Evolutionary conservation across 2,888 invertebrate genomes (phyloP).

Genomic region (Brenthis hecate): DNA sequence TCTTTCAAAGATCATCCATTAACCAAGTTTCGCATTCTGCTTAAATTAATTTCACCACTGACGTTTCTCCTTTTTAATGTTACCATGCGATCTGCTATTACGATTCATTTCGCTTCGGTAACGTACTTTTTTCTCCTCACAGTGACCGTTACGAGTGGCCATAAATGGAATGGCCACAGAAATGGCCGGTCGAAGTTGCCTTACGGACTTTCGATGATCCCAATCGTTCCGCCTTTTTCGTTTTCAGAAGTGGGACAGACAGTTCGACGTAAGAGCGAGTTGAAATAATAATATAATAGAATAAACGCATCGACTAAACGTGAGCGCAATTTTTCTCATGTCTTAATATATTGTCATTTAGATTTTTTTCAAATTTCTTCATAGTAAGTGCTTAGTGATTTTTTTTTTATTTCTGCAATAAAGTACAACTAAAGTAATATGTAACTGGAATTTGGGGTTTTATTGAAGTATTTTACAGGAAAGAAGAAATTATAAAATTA

Average conservation of each 20-base stretch:
- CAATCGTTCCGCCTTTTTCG: constrained; percentile 46
- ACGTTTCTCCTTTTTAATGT: constrained; percentile 55
- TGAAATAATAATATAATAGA: constrained; percentile 49
- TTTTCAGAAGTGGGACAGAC: constrained; percentile 47
- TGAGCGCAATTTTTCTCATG: constrained; percentile 34
- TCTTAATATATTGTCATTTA: constrained; percentile 16
- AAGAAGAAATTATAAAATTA: neutral
- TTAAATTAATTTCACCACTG: constrained; percentile 38
- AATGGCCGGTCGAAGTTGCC: constrained; percentile 59
- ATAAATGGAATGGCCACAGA: constrained; percentile 63
- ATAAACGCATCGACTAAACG: constrained; percentile 40
- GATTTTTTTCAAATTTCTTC: constrained; percentile 13
- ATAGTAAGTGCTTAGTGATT: neutral
- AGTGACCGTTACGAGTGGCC: constrained; percentile 59
- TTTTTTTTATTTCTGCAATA: constrained; percentile 6
- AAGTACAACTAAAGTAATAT: neutral
- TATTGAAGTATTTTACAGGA: too few species aligned
- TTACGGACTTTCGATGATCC: constrained; percentile 58
- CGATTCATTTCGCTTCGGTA: constrained; percentile 55
- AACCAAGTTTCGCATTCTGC: neutral
- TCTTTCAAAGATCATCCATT: too few species aligned
- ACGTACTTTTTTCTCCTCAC: constrained; percentile 57
- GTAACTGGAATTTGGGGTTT: too few species aligned
- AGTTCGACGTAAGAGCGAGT: constrained; percentile 44
- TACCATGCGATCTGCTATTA: constrained; percentile 58